Base-by-base conservation (phyloP, 1,140 invertebrate genomes). In the Tribolium madens region DNA sequence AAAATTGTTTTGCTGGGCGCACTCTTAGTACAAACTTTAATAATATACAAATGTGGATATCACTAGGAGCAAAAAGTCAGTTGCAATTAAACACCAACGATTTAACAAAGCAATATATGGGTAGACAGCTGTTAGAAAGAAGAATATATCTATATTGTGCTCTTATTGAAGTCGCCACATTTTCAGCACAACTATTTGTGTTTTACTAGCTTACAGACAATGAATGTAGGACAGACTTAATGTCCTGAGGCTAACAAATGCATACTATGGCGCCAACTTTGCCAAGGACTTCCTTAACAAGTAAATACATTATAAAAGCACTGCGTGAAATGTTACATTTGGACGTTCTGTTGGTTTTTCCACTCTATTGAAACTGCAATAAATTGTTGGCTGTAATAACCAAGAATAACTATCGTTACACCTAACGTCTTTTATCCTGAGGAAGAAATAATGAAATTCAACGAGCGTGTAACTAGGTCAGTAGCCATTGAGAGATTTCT, bases 231-330 rank as follows among this genome's bases (percentile, higher is more conserved):
- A 72, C 26, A 36, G 31, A 72, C 31, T 72, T 72, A 72, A 72
- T 72, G 70, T 50, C 47, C 70, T 50, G 68, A 17, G 47, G 68
- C 68, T 69, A 69, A 69, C 64, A 47, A 69, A 69, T 69, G 64
- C 36, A 69, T 7, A 72, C 17, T 9, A 31, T 52, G 70, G 70
- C 70, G 70, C 70, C 70, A 72, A 72, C 47, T 72, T 14, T 12
- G 26, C 70, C 13, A 52, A 18, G 31, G 47, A 72, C 70, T 17
- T 10, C 70, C 17, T 7, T 50, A 72, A 52, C 52, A 36, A 69
- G 64, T 69, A 69, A 69, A 69, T 69, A 71, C 70, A 52, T 52
- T 72, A 72, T 64, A 21, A 64, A 64, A 14, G 57, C 57, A 33
- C 21, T 14, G n/a, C 57, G 26, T 64, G 26, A 64, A 64, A 64